Evolutionary conservation across 1,140 invertebrate genomes (phyloP), one percentile per base, ranked within the genome.

Genomic region (Pogonognathellus flavescens): DNA sequence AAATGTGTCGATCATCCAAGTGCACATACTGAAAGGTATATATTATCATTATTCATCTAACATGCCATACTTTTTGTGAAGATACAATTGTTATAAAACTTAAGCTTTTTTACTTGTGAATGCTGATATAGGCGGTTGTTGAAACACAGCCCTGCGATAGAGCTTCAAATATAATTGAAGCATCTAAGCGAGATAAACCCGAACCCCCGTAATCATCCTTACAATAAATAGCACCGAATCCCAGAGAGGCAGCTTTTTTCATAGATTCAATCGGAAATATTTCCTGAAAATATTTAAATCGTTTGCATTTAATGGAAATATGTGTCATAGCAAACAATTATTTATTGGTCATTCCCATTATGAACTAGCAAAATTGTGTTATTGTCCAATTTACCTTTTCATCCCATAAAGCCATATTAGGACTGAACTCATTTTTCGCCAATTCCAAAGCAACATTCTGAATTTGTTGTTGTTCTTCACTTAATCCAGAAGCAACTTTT

Each of bases 1-100:
- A 62, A 96, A 93, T 90, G 96, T 95, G 89, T 95, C 94, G 70
- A 99, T 94, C 93, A 94, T 93, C 93, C 88, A 98, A 1, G 91
- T 90, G 90, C 92, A 93, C 93, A 93, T 93, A 87, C 92, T 93
- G 88, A 62, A 89, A 83, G 49, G 59, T 60, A 60, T n/a, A n/a
- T n/a, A n/a, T n/a, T n/a, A n/a, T n/a, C n/a, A n/a, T n/a, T n/a
- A n/a, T n/a, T n/a, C n/a, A n/a, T n/a, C n/a, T n/a, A n/a, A n/a
- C n/a, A n/a, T n/a, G n/a, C n/a, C n/a, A n/a, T n/a, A n/a, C n/a
- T n/a, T n/a, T n/a, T n/a, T n/a, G n/a, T n/a, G n/a, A n/a, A n/a
- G n/a, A n/a, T n/a, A n/a, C n/a, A n/a, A n/a, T n/a, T n/a, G n/a
- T n/a, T n/a, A n/a, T n/a, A n/a, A n/a, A n/a, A n/a, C n/a, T n/a